A percentile compares a stretch with the other conserved stretches of the same genome.
Conservation (phyloP, 1,140 invertebrate species). For the Scaptomyza pallida region DNA sequence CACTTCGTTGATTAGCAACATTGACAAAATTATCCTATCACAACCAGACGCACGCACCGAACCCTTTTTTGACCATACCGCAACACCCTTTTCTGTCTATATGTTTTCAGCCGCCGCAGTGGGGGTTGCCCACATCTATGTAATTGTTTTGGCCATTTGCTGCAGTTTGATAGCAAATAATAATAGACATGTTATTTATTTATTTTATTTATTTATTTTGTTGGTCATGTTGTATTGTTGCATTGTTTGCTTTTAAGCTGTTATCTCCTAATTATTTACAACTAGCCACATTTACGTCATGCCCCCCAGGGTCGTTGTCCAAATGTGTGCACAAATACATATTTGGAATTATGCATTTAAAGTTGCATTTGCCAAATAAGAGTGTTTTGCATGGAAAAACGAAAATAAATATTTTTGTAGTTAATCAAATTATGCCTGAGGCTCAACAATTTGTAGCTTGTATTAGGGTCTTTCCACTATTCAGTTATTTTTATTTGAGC, state of each 20-base stretch:
- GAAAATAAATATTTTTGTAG: background rate
- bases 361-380: no score
- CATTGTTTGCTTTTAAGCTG: constrained; percentile 50
- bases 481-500: no score
- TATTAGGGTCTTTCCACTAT: no score
- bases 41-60: no score
- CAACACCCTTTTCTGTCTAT: background rate
- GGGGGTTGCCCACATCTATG: constrained; percentile 8
- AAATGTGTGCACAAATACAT: constrained; percentile 6
- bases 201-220: constrained; percentile 24
- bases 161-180: constrained; percentile 66
- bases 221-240: constrained; percentile 7
- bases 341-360: constrained; percentile 4
- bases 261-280: constrained; percentile 78
- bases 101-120: no score
- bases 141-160: constrained; percentile 50
- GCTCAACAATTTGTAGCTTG: no score
- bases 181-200: constrained; percentile 65
- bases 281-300: constrained; percentile 48
- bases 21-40: constrained; percentile 21
- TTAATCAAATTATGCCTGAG: background rate
- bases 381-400: no score
- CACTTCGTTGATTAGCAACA: constrained; percentile 43
- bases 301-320: background rate
- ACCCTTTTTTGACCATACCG: no score